A percentile compares a stretch with the other conserved stretches of the same genome.
phyloP scores from a whole-genome alignment of 2,113 vertebrate species.

The Caranx ignobilis region DNA sequence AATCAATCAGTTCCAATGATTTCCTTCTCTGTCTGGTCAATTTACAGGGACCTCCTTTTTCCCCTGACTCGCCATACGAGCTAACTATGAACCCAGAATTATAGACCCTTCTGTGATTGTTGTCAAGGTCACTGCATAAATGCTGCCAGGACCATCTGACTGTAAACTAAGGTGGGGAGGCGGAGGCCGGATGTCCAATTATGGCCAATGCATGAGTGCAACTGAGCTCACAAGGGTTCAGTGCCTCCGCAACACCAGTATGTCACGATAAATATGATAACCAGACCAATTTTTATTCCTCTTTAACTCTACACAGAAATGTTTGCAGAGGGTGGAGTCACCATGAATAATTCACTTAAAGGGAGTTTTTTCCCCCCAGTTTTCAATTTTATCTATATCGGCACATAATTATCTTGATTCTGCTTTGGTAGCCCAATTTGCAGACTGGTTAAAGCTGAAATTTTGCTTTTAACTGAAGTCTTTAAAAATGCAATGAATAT shows the following conservation, averaged over 20 bases:
- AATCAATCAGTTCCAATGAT: slow-evolving; percentile 68
- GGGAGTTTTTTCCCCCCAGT: slow-evolving; percentile 25
- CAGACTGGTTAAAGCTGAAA: slow-evolving; percentile 42
- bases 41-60: slow-evolving; percentile 37
- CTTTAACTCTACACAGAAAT: slow-evolving; percentile 58
- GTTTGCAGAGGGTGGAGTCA: slow-evolving; percentile 59
- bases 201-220: slow-evolving; percentile 25
- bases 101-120: slow-evolving; percentile 61
- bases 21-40: slow-evolving; percentile 59
- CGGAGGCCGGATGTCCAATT: slow-evolving; percentile 44
- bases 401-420: slow-evolving; percentile 65
- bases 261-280: slow-evolving; percentile 59
- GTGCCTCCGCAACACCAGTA: slow-evolving; percentile 37
- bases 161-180: slow-evolving; percentile 25
- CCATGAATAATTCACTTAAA: slow-evolving; percentile 70
- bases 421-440: slow-evolving; percentile 55
- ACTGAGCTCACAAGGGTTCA: slow-evolving; percentile 19
- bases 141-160: slow-evolving; percentile 76
- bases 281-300: slow-evolving; percentile 43
- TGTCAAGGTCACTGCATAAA: slow-evolving; percentile 70
- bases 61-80: slow-evolving; percentile 48
- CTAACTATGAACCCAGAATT: slow-evolving; percentile 55
- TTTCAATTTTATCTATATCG: slow-evolving; percentile 56
- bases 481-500: slow-evolving; percentile 75
- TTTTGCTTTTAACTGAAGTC: slow-evolving; percentile 59